Evolutionary conservation across 2,113 vertebrate species (phyloP), one percentile per base, ranked within the genome.

Genomic region (Osmerus eperlanus): DNA sequence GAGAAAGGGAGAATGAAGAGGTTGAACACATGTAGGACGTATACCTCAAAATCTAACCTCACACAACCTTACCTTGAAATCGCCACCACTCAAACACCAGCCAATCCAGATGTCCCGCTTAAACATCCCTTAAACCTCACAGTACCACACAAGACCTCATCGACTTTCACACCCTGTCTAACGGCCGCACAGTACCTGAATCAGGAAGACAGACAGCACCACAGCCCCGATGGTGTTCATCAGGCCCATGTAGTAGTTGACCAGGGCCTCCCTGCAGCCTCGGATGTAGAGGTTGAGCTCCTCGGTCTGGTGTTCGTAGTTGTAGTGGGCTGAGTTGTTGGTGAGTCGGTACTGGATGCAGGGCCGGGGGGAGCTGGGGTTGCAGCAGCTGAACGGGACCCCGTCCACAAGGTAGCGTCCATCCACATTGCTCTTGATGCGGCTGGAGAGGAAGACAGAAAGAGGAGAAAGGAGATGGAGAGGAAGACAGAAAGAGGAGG

Each of bases 341-440:
- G 92, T 92, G 77, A 94, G 83, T 13, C 85, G 90, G 69, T 86
- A 80, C 81, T 94, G 93, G 78, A 94, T 93, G 84, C 93, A 94
- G 3, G 93, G 93, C 21, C 93, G 82, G 0, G 93, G 93, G 71
- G 92, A 94, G 81, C 78, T 87, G 65, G 93, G 93, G 80, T 93
- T 94, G 65, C 93, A 94, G 86, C 93, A 94, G 56, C 93, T 94
- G 86, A 94, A 94, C 0, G 93, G 93, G 58, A 94, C 93, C 13
- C 91, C 91, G 12, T 94, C 93, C 7, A 93, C 47, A 84, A 94
- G 77, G 80, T 94, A 94, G 28, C 90, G 90, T 0, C 93, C 93
- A 41, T 94, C 93, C 71, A 94, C 91, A 0, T 94, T 94, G 85
- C 92, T 94, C 78, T 91, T 93, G 73, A 94, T 83, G n/a, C 90